These are phyloP conservation scores for Chrysodeixis includens DNA, from an alignment of 2,888 invertebrate genomes.

Conservation along the genomic window DNA sequence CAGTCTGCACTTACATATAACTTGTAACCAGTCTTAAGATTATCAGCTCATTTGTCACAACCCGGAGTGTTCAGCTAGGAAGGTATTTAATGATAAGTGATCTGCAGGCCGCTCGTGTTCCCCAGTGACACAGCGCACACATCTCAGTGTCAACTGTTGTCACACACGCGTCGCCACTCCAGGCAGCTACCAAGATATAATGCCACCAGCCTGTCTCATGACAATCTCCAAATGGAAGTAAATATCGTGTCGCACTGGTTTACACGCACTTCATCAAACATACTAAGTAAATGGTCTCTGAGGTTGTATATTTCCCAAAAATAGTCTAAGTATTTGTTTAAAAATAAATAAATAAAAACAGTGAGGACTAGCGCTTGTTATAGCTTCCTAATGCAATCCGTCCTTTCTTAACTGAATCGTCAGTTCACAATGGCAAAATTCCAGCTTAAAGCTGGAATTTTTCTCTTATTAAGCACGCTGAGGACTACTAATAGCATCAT, in stretches of 20 bases:
- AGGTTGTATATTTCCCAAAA: too few relatives aligned
- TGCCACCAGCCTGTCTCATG: not conserved
- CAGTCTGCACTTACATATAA: too few relatives aligned
- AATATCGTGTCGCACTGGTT: not conserved
- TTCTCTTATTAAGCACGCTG: too few relatives aligned
- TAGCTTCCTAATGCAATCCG: too few relatives aligned
- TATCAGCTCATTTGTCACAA: not conserved
- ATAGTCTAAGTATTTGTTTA: too few relatives aligned
- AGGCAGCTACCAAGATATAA: not conserved
- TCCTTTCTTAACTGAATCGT: too few relatives aligned
- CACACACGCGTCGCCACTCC: not conserved
- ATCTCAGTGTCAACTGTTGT: not conserved
- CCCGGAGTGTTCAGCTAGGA: not conserved
- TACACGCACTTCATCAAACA: too few relatives aligned
- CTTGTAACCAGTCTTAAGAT: not conserved
- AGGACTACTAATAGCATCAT: not conserved
- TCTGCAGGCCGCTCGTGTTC: not conserved
- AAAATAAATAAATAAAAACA: too few relatives aligned
- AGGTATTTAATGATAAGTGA: not conserved
- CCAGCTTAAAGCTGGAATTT: too few relatives aligned
- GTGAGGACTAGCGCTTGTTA: too few relatives aligned
- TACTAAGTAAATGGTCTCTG: too few relatives aligned
- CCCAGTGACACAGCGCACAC: not conserved
- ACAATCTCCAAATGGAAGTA: not conserved
- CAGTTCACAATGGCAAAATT: too few relatives aligned